Conservation (phyloP, 2,113 vertebrate species). For the Murina feae region DNA sequence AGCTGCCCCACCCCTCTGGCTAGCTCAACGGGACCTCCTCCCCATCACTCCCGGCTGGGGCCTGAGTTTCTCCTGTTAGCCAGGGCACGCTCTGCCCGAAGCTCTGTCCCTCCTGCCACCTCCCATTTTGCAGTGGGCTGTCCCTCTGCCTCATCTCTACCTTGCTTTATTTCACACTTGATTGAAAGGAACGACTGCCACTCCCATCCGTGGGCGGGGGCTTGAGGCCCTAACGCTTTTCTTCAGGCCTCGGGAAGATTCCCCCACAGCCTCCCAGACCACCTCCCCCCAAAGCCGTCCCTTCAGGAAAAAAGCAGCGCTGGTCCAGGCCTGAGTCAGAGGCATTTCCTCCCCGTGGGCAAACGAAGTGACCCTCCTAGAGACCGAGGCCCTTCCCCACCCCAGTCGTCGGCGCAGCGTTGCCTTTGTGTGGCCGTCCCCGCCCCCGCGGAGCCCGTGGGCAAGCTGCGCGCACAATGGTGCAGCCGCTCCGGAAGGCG, state of each 20-base stretch:
- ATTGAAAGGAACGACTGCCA: background rate
- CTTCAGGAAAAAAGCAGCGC: background rate
- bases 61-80: background rate
- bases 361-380: background rate
- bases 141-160: background rate
- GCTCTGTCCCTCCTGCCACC: background rate
- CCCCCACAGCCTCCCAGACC: background rate
- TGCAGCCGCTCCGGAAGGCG: background rate
- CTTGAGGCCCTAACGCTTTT: background rate
- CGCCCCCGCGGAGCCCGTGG: background rate
- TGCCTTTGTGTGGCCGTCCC: background rate
- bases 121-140: background rate
- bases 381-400: background rate
- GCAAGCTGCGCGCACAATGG: slow-evolving; percentile 29
- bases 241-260: background rate
- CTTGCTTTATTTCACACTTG: background rate
- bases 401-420: rapidly evolving
- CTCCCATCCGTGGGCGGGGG: background rate
- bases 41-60: no score
- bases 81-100: background rate
- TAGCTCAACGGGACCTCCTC: background rate
- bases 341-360: background rate
- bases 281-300: background rate
- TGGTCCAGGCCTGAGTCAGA: background rate
- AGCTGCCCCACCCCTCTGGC: background rate